phyloP scores from a whole-genome alignment of 1,140 invertebrate species.

The Lepidurus arcticus region DNA sequence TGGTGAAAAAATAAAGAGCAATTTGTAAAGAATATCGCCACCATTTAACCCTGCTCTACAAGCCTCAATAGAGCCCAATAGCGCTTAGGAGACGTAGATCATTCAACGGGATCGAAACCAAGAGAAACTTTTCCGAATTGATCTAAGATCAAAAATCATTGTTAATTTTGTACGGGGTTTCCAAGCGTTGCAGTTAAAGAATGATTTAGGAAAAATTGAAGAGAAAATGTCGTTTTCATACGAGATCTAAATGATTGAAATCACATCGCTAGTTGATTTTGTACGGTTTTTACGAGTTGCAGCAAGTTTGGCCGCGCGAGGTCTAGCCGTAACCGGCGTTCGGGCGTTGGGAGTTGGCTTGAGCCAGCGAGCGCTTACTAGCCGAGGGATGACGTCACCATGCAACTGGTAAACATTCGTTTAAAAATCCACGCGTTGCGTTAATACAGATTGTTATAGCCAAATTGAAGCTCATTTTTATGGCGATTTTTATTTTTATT shows the following conservation, averaged over 20 bases:
- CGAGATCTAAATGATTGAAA: not conserved
- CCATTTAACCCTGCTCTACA: conserved; percentile 6
- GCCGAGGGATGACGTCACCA: too few relatives aligned
- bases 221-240: not conserved
- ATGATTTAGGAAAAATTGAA: not conserved
- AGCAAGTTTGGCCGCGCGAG: not conserved
- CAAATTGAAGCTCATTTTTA: too few relatives aligned
- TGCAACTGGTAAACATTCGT: too few relatives aligned
- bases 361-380: too few relatives aligned
- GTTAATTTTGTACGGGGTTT: not conserved
- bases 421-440: too few relatives aligned
- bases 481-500: too few relatives aligned
- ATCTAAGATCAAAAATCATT: not conserved
- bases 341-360: not conserved
- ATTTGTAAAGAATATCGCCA: not conserved
- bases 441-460: too few relatives aligned
- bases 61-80: not conserved
- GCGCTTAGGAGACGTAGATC: not conserved
- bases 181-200: not conserved
- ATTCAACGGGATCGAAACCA: not conserved
- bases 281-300: not conserved
- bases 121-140: conserved; percentile 24
- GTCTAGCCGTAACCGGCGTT: conserved; percentile 7
- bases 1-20: not conserved
- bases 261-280: not conserved